A percentile compares a stretch with the other conserved stretches of the same genome.
These are phyloP conservation scores for Chiropotes sagulatus DNA, from an alignment of 2,797 vertebrate species.

Conservation along the genomic window DNA sequence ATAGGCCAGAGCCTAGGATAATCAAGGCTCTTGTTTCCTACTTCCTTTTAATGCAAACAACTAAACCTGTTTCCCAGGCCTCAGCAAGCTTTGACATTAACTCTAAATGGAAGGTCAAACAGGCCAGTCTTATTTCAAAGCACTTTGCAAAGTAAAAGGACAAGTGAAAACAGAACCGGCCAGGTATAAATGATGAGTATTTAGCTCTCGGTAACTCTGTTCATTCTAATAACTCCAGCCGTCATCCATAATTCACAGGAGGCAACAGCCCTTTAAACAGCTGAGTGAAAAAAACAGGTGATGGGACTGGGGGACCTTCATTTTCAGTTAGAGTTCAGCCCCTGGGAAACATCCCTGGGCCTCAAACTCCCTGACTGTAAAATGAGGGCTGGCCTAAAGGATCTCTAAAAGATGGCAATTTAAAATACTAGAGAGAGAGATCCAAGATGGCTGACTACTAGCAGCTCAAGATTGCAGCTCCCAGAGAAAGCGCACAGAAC, in stretches of 20 bases:
- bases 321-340: background rate
- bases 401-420: background rate
- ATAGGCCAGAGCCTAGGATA: background rate
- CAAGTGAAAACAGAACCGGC: background rate
- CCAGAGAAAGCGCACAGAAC: no score
- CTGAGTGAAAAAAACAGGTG: background rate
- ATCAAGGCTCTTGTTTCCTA: background rate
- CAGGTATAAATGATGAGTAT: background rate
- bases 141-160: slow-evolving; percentile 24
- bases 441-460: no score
- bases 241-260: background rate
- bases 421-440: background rate
- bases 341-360: background rate
- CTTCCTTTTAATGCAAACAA: background rate
- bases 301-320: background rate
- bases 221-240: background rate
- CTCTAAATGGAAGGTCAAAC: slow-evolving; percentile 26
- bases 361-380: background rate
- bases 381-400: background rate
- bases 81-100: background rate
- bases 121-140: background rate
- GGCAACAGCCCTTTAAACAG: background rate
- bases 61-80: background rate
- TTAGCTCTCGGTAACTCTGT: background rate
- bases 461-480: no score